A percentile compares a stretch with the other conserved stretches of the same genome.
Evolutionary conservation across 2,888 invertebrate genomes (phyloP).

Genomic region (Hirtodrosophila trivittata): DNA sequence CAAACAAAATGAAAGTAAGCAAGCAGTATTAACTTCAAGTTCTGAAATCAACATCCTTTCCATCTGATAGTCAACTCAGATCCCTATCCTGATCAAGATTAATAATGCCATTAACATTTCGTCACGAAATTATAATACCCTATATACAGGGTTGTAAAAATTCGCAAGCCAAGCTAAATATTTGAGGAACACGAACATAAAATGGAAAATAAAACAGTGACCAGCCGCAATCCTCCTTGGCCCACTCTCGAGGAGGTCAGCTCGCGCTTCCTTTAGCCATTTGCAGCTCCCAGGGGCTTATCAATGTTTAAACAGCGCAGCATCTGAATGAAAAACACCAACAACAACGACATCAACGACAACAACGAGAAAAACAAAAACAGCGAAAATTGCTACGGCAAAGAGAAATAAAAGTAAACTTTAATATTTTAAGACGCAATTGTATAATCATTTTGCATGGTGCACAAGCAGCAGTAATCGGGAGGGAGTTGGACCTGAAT

Average conservation of each 20-base stretch:
- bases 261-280: slow-evolving; percentile 9
- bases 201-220: slow-evolving; percentile 57
- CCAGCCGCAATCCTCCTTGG: slow-evolving; percentile 32
- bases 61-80: not conserved
- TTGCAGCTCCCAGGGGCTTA: slow-evolving; percentile 49
- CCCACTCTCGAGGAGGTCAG: not conserved
- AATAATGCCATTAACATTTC: not conserved
- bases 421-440: slow-evolving; percentile 46
- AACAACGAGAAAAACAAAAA: slow-evolving; percentile 6
- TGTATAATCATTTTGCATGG: slow-evolving; percentile 46
- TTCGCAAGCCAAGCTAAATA: slow-evolving; percentile 32
- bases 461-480: slow-evolving; percentile 11
- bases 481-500: not conserved
- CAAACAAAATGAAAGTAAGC: too few species aligned
- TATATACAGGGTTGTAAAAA: not conserved
- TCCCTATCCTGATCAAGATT: not conserved
- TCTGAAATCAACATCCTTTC: too few species aligned
- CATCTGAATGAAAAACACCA: slow-evolving; percentile 18
- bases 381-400: slow-evolving; percentile 19
- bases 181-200: slow-evolving; percentile 51
- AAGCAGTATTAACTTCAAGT: too few species aligned
- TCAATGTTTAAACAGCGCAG: slow-evolving; percentile 72
- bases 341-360: not conserved
- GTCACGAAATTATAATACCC: not conserved
- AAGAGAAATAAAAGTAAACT: slow-evolving; percentile 37